A percentile compares a stretch with the other conserved stretches of the same genome.
Evolutionary conservation across 2,797 vertebrate genomes (phyloP).

Genomic region (Anguilla megastoma): DNA sequence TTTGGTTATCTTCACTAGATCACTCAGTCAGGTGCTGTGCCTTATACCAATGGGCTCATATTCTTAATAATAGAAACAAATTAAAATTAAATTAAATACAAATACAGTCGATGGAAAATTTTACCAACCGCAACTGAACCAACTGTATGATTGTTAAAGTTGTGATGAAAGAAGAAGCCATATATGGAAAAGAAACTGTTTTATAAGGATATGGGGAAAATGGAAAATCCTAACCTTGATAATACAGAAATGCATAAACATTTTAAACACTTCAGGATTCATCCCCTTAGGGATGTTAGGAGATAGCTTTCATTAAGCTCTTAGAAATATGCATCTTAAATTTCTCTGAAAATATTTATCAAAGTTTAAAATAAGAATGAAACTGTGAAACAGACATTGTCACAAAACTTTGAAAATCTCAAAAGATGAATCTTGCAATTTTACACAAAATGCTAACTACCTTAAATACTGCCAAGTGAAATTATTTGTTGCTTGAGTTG

Average conservation of each 20-base stretch:
- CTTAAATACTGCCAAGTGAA: no score
- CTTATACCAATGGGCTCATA: not conserved
- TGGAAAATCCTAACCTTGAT: not conserved
- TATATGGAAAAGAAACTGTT: not conserved
- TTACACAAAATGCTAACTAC: no score
- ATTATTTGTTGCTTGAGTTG: no score
- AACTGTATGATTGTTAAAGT: not conserved
- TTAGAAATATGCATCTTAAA: not conserved
- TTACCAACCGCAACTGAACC: not conserved
- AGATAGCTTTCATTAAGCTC: not conserved
- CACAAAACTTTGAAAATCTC: no score
- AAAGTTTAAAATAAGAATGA: no score
- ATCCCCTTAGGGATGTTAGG: not conserved
- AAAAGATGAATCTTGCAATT: no score
- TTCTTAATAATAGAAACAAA: conserved; percentile 9
- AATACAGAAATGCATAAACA: not conserved
- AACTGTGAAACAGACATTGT: no score
- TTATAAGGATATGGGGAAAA: not conserved
- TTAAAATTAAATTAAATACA: no score
- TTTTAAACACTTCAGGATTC: not conserved
- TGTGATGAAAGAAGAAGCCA: not conserved
- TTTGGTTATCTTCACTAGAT: conserved; percentile 16
- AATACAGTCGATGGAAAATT: not conserved
- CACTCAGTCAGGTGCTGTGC: conserved; percentile 11
- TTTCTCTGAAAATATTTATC: no score